Percentiles rank a stretch among this genome's conserved stretches.
These are phyloP conservation scores for Drosophila gunungcola DNA, from an alignment of 1,140 invertebrate genomes.

Conservation along the genomic window DNA sequence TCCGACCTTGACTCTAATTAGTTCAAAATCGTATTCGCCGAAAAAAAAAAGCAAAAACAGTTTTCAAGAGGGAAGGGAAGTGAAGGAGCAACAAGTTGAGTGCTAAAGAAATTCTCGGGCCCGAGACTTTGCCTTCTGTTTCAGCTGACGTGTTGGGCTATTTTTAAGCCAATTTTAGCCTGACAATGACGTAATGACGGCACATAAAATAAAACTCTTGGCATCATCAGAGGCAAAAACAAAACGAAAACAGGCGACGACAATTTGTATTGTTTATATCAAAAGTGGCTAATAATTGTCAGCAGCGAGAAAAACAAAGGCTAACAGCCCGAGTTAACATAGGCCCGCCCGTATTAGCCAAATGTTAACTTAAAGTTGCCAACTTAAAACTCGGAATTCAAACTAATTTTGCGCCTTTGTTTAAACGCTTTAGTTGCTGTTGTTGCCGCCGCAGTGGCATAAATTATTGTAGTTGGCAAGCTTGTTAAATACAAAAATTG, in stretches of 20 bases:
- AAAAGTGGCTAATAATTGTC: slow-evolving; percentile 50
- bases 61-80: background rate
- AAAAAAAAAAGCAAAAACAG: slow-evolving; percentile 25
- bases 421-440: slow-evolving; percentile 47
- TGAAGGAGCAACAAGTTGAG: slow-evolving; percentile 42
- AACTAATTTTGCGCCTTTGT: slow-evolving; percentile 21
- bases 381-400: slow-evolving; percentile 28
- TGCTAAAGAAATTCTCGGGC: slow-evolving; percentile 26
- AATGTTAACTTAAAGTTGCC: slow-evolving; percentile 19
- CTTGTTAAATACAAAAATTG: slow-evolving; percentile 52
- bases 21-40: slow-evolving; percentile 39
- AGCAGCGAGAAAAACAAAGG: background rate
- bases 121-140: slow-evolving; percentile 54
- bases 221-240: slow-evolving; percentile 45
- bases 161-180: slow-evolving; percentile 76
- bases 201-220: slow-evolving; percentile 51
- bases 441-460: slow-evolving; percentile 40
- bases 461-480: slow-evolving; percentile 54
- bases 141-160: slow-evolving; percentile 78
- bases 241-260: slow-evolving; percentile 46
- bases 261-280: slow-evolving; percentile 77
- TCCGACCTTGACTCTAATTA: slow-evolving; percentile 66
- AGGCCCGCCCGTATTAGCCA: background rate
- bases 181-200: slow-evolving; percentile 75
- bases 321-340: slow-evolving; percentile 16